phyloP scores from a whole-genome alignment of 2,797 vertebrate genomes.

The Eurystomus glaucurus region DNA sequence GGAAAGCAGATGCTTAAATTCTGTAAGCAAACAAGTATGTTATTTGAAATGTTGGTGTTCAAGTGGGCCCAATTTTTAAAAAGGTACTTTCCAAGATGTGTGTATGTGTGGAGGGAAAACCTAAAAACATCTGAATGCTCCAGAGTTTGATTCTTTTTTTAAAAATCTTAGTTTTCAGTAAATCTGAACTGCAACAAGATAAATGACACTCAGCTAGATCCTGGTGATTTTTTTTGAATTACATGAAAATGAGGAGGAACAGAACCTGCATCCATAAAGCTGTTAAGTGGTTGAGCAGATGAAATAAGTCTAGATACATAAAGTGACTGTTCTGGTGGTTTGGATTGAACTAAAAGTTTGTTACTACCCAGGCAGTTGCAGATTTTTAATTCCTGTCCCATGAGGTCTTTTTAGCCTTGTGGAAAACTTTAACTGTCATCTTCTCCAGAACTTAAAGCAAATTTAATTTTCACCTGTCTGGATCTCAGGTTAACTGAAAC shows the following conservation, averaged over 20 bases:
- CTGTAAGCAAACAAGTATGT: background rate
- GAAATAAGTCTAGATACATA: background rate
- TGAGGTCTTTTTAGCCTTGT: background rate
- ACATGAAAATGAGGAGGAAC: background rate
- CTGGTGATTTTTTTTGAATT: background rate
- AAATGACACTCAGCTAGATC: background rate
- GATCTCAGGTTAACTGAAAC: background rate
- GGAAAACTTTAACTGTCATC: background rate
- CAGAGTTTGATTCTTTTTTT: background rate
- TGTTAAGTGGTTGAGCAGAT: background rate
- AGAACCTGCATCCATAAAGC: background rate
- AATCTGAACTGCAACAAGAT: background rate
- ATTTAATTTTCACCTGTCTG: background rate
- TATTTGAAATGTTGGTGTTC: background rate
- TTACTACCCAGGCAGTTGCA: background rate
- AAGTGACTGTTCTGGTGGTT: background rate
- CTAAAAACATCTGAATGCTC: background rate
- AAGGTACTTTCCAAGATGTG: background rate
- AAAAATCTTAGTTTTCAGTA: background rate
- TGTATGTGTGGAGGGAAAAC: background rate
- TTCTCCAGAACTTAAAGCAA: background rate
- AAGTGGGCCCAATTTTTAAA: background rate
- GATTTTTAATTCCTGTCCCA: background rate
- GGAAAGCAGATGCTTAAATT: background rate
- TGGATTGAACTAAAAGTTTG: background rate